These are phyloP conservation scores for Drepanosiphum platanoidis DNA, from an alignment of 2,888 invertebrate species.

Conservation along the genomic window DNA sequence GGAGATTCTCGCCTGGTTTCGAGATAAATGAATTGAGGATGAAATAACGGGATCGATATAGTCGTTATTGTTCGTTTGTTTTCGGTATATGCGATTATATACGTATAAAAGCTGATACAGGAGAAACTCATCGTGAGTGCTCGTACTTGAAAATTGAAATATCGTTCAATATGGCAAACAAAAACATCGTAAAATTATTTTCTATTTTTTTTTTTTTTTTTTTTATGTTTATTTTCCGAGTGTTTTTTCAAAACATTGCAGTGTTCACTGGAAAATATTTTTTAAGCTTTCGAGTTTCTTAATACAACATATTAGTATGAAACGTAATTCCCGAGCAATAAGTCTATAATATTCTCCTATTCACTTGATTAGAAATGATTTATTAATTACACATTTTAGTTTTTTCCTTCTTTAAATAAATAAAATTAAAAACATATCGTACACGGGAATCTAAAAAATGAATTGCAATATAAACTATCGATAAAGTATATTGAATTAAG, in stretches of 20 bases:
- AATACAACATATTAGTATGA: neutral
- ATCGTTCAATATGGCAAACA: slow-evolving; percentile 14
- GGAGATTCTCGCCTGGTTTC: neutral
- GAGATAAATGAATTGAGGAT: slow-evolving; percentile 23
- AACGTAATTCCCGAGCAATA: neutral
- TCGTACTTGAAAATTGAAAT: neutral
- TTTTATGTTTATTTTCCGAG: slow-evolving; percentile 18
- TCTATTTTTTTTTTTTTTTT: slow-evolving; percentile 17
- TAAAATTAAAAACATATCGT: neutral
- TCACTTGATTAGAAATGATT: neutral
- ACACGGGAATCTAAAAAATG: neutral
- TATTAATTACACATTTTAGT: neutral
- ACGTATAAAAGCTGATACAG: neutral
- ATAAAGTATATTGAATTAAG: neutral
- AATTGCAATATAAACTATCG: neutral
- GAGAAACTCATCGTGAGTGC: neutral
- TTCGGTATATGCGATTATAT: neutral
- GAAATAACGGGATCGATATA: slow-evolving; percentile 22
- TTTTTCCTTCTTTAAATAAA: neutral
- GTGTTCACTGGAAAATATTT: slow-evolving; percentile 11
- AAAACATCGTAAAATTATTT: slow-evolving; percentile 37
- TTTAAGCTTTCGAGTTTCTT: slow-evolving; percentile 5
- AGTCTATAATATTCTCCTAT: neutral
- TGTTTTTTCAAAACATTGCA: slow-evolving; percentile 4
- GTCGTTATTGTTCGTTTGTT: slow-evolving; percentile 6